Evolutionary conservation across 2,113 vertebrate species (phyloP).

Genomic region (Oryzias curvinotus): DNA sequence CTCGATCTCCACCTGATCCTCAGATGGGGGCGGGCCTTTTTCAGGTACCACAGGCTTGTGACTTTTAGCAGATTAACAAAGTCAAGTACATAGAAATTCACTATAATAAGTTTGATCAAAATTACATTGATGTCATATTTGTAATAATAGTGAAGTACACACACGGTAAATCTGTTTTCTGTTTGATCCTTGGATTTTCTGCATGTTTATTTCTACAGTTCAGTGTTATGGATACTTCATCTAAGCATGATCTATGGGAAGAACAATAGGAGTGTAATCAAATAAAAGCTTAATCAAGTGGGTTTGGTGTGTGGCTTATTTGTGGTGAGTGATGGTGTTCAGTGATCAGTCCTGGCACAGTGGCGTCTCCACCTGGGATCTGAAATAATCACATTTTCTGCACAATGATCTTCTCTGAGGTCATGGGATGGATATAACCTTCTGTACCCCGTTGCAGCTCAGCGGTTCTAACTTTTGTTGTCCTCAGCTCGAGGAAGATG

Average conservation of each 20-base stretch:
- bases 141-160: too few relatives aligned
- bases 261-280: slow-evolving; percentile 50
- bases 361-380: slow-evolving; percentile 49
- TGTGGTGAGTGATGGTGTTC: slow-evolving; percentile 59
- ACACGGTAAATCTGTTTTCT: too few relatives aligned
- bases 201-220: too few relatives aligned
- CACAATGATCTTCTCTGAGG: slow-evolving; percentile 44
- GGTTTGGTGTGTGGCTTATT: slow-evolving; percentile 55
- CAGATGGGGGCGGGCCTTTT: too few relatives aligned
- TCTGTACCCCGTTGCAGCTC: slow-evolving; percentile 32
- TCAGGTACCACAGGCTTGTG: too few relatives aligned
- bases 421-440: slow-evolving; percentile 27
- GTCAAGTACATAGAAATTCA: too few relatives aligned
- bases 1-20: too few relatives aligned
- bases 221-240: slow-evolving; percentile 23
- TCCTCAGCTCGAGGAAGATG: neutral
- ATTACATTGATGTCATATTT: too few relatives aligned
- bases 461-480: slow-evolving; percentile 1
- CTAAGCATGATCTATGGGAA: slow-evolving; percentile 43
- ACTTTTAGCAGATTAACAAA: too few relatives aligned
- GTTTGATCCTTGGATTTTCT: too few relatives aligned
- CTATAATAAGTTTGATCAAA: too few relatives aligned
- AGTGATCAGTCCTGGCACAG: slow-evolving; percentile 49
- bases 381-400: slow-evolving; percentile 46
- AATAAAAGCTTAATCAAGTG: slow-evolving; percentile 59